phyloP scores from a whole-genome alignment of 1,140 invertebrate genomes.

The Neuroterus valhalla region DNA sequence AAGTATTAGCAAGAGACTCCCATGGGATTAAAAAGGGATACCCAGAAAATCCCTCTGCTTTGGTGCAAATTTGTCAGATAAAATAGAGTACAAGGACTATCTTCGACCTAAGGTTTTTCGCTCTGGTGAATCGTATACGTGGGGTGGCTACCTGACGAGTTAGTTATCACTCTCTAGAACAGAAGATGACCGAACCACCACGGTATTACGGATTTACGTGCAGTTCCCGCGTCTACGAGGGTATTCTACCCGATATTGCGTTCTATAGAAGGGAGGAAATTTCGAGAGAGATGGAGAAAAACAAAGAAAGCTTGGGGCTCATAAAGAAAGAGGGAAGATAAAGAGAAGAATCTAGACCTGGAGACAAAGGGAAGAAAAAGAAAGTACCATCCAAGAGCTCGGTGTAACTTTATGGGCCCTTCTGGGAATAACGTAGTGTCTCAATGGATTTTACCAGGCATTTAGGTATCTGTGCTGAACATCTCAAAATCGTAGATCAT shows the following conservation, averaged over 20 bases:
- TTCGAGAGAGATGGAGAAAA: background rate
- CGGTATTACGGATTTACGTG: slow-evolving; percentile 22
- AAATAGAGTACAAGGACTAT: slow-evolving; percentile 17
- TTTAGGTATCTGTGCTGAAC: no score
- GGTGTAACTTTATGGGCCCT: no score
- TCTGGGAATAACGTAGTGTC: no score
- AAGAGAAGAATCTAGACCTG: no score
- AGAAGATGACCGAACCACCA: background rate
- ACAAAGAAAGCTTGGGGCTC: background rate
- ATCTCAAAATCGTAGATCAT: no score
- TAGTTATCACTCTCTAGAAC: slow-evolving; percentile 14
- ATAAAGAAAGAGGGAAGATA: no score
- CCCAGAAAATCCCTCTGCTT: background rate
- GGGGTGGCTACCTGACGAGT: slow-evolving; percentile 18
- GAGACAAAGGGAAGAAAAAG: no score
- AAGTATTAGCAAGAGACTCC: background rate
- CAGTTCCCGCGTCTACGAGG: slow-evolving; percentile 13
- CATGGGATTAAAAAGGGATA: background rate
- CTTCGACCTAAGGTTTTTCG: slow-evolving; percentile 2
- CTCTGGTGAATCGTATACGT: background rate
- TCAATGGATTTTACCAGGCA: no score
- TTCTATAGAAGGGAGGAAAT: background rate
- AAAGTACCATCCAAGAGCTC: no score
- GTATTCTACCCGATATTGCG: slow-evolving; percentile 4
- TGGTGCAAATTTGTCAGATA: slow-evolving; percentile 8